Evolutionary conservation across 2,888 invertebrate genomes (phyloP).

Genomic region (Panorpa germanica): DNA sequence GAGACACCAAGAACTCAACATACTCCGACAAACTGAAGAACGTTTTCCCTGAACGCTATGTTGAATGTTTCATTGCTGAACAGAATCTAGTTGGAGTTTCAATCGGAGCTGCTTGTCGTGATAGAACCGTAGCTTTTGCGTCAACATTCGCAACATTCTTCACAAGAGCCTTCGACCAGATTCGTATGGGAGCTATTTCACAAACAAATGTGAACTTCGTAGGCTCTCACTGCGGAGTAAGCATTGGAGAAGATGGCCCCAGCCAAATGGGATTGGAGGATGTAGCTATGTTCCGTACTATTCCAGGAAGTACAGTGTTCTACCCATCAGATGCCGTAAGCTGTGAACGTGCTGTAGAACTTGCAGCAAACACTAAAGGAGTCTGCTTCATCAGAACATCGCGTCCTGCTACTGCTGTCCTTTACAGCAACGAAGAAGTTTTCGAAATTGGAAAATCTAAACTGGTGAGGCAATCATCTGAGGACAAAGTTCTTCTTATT

Average conservation of each 20-base stretch:
- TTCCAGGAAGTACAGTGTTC: conserved; percentile 67
- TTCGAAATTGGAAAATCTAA: conserved; percentile 68
- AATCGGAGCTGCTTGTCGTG: conserved; percentile 84
- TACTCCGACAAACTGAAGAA: conserved; percentile 83
- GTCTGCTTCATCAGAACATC: conserved; percentile 94
- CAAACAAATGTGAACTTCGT: conserved; percentile 93
- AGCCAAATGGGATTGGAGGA: conserved; percentile 99
- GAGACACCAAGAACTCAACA: conserved; percentile 98
- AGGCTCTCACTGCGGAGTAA: conserved; percentile 95
- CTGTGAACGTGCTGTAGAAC: conserved; percentile 82
- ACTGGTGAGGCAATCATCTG: conserved; percentile 51
- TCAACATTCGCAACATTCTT: conserved; percentile 98
- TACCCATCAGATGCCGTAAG: conserved; percentile 87
- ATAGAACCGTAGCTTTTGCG: conserved; percentile 82
- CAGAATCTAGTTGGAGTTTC: conserved; percentile 95
- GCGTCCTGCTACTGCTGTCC: conserved; percentile 69
- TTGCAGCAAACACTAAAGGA: conserved; percentile 89
- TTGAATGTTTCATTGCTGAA: conserved; percentile 98
- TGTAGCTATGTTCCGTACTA: conserved; percentile 80
- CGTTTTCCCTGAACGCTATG: conserved; percentile 48
- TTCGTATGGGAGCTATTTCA: conserved; percentile 98
- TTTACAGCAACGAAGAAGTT: conserved; percentile 69
- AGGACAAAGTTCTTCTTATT: conserved; percentile 72
- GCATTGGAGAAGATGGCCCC: conserved; percentile 97
- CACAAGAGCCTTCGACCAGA: conserved; percentile 92